These are phyloP conservation scores for Heliocidaris tuberculata DNA, from an alignment of 35 echinoderm and acorn worm species.

Conservation along the genomic window DNA sequence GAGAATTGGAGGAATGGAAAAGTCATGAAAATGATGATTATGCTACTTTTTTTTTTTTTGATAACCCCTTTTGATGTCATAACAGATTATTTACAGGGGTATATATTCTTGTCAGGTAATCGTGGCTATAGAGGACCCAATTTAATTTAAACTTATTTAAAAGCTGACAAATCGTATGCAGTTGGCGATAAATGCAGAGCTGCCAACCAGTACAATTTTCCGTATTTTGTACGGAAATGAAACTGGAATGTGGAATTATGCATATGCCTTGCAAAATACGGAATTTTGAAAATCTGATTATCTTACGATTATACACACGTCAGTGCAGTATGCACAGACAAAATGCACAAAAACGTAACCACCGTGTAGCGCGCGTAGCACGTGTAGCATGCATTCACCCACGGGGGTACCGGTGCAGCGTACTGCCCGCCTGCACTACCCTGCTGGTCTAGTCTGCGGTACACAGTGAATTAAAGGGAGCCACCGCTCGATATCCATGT, in stretches of 20 bases:
- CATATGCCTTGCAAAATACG: neutral
- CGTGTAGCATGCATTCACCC: slow-evolving; percentile 1
- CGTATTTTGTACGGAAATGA: neutral
- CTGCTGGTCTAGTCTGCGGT: neutral
- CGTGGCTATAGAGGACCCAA: neutral
- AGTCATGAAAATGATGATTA: neutral
- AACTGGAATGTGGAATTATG: neutral
- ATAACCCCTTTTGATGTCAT: neutral
- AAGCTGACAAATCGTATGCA: neutral
- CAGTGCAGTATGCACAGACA: neutral
- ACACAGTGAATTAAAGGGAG: too few species aligned
- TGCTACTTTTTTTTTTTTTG: neutral
- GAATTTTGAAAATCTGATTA: neutral
- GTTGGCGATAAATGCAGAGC: too few species aligned
- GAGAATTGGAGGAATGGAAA: neutral
- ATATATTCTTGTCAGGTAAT: neutral
- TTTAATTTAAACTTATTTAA: slow-evolving; percentile 8
- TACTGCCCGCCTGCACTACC: neutral
- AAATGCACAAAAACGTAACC: neutral
- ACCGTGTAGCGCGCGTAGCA: neutral
- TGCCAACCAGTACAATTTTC: neutral
- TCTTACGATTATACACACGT: neutral
- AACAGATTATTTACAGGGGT: neutral
- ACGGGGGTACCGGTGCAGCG: neutral
- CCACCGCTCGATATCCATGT: too few species aligned